phyloP scores from a whole-genome alignment of 23 tunicate genomes.

The Styela plicata region DNA sequence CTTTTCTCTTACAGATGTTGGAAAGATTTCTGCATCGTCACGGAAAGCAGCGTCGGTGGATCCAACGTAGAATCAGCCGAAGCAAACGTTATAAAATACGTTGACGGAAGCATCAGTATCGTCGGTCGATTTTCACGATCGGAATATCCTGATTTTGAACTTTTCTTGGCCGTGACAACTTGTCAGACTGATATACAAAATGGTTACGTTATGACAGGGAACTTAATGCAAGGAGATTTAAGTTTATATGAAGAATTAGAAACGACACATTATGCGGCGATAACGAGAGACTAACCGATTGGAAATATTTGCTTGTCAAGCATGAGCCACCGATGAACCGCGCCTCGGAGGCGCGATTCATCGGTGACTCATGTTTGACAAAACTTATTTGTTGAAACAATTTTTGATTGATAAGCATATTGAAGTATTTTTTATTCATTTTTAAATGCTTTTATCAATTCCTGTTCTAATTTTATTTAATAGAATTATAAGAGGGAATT shows the following conservation, averaged over 20 bases:
- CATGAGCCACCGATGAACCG: no score
- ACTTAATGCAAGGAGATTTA: constrained; percentile 52
- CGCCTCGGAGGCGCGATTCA: no score
- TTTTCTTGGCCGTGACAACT: constrained; percentile 41
- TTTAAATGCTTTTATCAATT: no score
- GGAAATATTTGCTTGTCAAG: no score
- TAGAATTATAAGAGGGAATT: no score
- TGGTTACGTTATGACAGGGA: constrained; percentile 68
- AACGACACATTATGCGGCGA: constrained; percentile 60
- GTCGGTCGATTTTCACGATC: constrained; percentile 51
- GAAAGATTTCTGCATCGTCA: constrained; percentile 49
- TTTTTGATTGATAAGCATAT: no score
- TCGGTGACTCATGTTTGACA: no score
- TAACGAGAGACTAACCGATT: constrained; percentile 30
- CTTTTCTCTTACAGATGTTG: constrained; percentile 45
- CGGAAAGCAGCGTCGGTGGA: constrained; percentile 62
- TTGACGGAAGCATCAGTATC: constrained; percentile 59
- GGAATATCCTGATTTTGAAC: constrained; percentile 56
- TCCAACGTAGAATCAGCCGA: constrained; percentile 28
- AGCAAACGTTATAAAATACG: constrained; percentile 43
- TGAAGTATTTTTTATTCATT: no score
- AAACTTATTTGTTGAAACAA: no score
- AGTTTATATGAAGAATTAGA: constrained; percentile 36
- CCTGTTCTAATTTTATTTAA: no score
- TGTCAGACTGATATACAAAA: constrained; percentile 36